Percentiles rank a stretch among this genome's conserved stretches.
These are phyloP conservation scores for Phymatocera aterrima DNA, from an alignment of 2,888 invertebrate species.

Conservation along the genomic window DNA sequence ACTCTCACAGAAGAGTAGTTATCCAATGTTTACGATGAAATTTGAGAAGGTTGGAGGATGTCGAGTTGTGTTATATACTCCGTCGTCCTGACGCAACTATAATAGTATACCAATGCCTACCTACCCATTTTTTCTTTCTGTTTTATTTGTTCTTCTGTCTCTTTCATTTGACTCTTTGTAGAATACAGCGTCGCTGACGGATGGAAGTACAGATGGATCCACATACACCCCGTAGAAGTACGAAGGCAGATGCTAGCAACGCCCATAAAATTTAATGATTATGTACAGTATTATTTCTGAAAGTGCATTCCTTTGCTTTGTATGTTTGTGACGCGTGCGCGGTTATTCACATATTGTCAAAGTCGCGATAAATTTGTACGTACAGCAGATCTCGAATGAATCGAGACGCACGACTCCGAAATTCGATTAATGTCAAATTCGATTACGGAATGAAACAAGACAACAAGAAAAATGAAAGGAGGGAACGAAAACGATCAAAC, in stretches of 20 bases:
- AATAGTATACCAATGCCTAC: too few relatives aligned
- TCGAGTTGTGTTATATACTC: slow-evolving; percentile 5
- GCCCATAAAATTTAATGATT: not conserved
- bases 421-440: not conserved
- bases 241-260: not conserved
- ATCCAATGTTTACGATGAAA: slow-evolving; percentile 31
- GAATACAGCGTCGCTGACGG: not conserved
- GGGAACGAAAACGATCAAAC: not conserved
- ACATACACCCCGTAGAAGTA: not conserved
- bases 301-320: not conserved
- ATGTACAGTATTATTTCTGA: not conserved
- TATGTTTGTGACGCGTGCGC: not conserved
- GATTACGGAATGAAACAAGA: not conserved
- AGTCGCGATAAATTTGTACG: not conserved
- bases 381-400: not conserved
- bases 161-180: not conserved
- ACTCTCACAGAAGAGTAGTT: not conserved
- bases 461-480: not conserved
- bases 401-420: not conserved
- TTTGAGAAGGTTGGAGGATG: slow-evolving; percentile 11
- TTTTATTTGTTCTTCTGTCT: too few relatives aligned
- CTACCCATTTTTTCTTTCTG: not conserved
- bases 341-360: not conserved
- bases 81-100: not conserved
- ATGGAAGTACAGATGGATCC: not conserved